Conservation (phyloP, 2,888 invertebrate species). For the Biston betularia region DNA sequence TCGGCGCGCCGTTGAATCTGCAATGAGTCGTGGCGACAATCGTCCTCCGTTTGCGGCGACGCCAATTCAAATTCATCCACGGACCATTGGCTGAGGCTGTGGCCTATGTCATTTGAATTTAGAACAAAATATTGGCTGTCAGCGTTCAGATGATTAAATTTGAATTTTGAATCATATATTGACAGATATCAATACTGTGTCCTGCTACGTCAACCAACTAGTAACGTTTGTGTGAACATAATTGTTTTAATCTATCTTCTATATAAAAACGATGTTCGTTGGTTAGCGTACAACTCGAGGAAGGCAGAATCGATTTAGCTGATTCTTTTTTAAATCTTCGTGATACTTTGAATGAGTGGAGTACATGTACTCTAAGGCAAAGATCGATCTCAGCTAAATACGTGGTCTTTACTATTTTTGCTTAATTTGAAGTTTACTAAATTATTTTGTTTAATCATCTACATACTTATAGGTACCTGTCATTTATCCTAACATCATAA, state of each 20-base stretch:
- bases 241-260: too few relatives aligned
- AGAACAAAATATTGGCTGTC: slow-evolving; percentile 20
- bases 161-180: slow-evolving; percentile 1
- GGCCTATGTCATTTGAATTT: slow-evolving; percentile 28
- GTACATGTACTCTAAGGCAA: too few relatives aligned
- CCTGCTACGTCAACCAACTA: neutral
- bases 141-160: neutral
- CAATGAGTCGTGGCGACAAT: slow-evolving; percentile 80
- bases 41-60: slow-evolving; percentile 78
- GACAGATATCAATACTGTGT: neutral
- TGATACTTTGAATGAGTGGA: too few relatives aligned
- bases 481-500: too few relatives aligned
- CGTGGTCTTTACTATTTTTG: too few relatives aligned
- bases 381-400: neutral
- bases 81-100: slow-evolving; percentile 52
- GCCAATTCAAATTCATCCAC: slow-evolving; percentile 75
- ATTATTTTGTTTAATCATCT: too few relatives aligned
- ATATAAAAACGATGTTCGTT: too few relatives aligned
- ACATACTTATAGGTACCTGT: too few relatives aligned
- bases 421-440: too few relatives aligned
- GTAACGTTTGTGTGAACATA: neutral
- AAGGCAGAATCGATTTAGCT: too few relatives aligned
- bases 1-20: slow-evolving; percentile 52
- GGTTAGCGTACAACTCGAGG: too few relatives aligned
- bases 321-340: too few relatives aligned